Percentiles rank a stretch among this genome's conserved stretches.
Conservation (phyloP, 2,888 invertebrate species). For the Cataglyphis livida region DNA sequence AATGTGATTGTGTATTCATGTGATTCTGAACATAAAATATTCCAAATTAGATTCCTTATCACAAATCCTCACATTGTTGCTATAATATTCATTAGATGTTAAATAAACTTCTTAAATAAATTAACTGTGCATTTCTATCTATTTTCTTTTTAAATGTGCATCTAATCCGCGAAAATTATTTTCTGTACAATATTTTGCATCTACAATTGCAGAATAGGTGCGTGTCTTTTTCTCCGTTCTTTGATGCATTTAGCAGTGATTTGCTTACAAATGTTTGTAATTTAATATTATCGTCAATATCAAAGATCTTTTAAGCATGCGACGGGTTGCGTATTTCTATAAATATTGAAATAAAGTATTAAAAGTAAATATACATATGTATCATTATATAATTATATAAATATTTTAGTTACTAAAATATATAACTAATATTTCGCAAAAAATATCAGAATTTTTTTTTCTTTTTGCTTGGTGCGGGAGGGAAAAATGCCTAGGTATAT, state of each 20-base stretch:
- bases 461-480: too few species aligned
- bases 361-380: constrained; percentile 77
- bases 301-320: constrained; percentile 30
- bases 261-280: constrained; percentile 61
- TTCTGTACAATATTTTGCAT: constrained; percentile 32
- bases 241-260: constrained; percentile 69
- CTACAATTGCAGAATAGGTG: constrained; percentile 58
- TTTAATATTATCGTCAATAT: constrained; percentile 50
- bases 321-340: constrained; percentile 16
- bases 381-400: constrained; percentile 2
- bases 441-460: constrained; percentile 51
- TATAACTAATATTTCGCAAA: constrained; percentile 62
- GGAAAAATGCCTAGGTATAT: too few species aligned
- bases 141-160: constrained; percentile 58
- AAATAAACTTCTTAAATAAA: neutral
- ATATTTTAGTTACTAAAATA: neutral
- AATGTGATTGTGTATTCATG: constrained; percentile 6
- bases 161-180: constrained; percentile 57
- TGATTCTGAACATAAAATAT: neutral
- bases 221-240: constrained; percentile 34
- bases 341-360: constrained; percentile 17
- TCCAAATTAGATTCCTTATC: neutral
- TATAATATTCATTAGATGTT: neutral
- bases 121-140: constrained; percentile 11
- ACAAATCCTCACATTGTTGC: neutral